Evolutionary conservation across 2,888 invertebrate species (phyloP).

Genomic region (Ormyrus nitidulus): DNA sequence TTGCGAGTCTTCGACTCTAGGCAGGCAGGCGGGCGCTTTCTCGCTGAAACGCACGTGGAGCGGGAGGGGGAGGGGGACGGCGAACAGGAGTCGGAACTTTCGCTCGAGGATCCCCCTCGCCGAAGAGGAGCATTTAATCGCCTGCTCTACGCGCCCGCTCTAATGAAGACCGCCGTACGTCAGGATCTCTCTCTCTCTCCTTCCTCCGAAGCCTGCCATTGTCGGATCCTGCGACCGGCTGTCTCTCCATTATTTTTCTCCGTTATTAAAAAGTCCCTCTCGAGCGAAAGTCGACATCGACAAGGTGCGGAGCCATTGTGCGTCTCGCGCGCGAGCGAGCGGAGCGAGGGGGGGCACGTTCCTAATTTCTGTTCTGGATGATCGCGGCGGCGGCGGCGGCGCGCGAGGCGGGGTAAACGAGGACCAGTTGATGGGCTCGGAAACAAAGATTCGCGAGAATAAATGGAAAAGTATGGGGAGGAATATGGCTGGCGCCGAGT

Average conservation of each 20-base stretch:
- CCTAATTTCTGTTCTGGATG: constrained; percentile 54
- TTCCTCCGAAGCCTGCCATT: constrained; percentile 13
- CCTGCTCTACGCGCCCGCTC: constrained; percentile 54
- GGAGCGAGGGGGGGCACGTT: constrained; percentile 21
- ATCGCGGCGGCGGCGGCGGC: constrained; percentile 23
- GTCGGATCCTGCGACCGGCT: constrained; percentile 60
- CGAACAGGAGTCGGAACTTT: constrained; percentile 30
- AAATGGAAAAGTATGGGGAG: constrained; percentile 6
- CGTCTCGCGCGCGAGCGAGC: neutral
- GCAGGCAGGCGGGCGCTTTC: neutral
- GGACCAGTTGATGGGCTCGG: constrained; percentile 50
- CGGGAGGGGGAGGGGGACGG: neutral
- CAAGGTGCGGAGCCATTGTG: neutral
- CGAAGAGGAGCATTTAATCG: constrained; percentile 45
- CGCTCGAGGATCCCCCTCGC: neutral
- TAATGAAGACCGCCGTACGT: constrained; percentile 68
- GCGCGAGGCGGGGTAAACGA: constrained; percentile 16
- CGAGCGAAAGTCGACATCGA: neutral
- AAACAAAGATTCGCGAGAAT: constrained; percentile 49
- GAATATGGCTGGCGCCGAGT: neutral
- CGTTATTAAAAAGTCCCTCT: constrained; percentile 73
- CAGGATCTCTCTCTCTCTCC: constrained; percentile 3
- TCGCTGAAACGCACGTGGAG: neutral
- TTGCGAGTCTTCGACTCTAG: constrained; percentile 19
- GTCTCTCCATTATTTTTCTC: constrained; percentile 73